phyloP scores from a whole-genome alignment of 2,888 invertebrate species.

The Argyresthia goedartella region DNA sequence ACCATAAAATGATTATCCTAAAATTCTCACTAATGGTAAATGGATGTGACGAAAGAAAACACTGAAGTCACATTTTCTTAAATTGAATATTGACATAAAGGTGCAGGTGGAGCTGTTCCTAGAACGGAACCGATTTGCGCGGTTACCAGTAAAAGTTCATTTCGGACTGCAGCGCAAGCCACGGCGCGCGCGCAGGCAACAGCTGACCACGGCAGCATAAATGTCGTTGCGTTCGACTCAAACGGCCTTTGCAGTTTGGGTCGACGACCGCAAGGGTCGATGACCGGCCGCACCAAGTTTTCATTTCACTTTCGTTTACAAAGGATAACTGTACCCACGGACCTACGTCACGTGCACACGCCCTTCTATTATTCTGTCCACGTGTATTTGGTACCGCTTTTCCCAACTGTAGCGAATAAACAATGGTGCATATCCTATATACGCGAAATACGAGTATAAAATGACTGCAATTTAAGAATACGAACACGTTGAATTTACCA shows the following conservation, averaged over 20 bases:
- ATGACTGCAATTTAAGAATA: no score
- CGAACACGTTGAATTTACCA: background rate
- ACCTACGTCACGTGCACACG: conserved; percentile 52
- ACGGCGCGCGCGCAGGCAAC: background rate
- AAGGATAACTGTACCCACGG: conserved; percentile 63
- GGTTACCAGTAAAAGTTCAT: no score
- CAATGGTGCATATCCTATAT: conserved; percentile 15
- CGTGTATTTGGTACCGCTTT: conserved; percentile 21
- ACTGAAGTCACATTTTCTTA: no score
- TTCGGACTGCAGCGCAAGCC: background rate
- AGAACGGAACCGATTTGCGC: no score
- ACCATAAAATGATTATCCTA: no score
- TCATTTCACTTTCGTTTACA: conserved; percentile 71
- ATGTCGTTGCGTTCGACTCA: conserved; percentile 23
- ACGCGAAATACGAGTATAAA: no score
- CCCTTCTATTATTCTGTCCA: conserved; percentile 27
- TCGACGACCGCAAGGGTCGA: conserved; percentile 36
- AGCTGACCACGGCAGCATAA: conserved; percentile 7
- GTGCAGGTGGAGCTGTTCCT: no score
- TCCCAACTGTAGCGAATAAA: conserved; percentile 41
- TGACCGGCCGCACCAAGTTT: conserved; percentile 65
- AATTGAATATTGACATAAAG: no score
- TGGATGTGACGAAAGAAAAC: no score
- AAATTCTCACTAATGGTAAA: no score
- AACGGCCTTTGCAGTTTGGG: conserved; percentile 70